Evolutionary conservation across 2,797 vertebrate species (phyloP).

Genomic region (Myotis pilosus): DNA sequence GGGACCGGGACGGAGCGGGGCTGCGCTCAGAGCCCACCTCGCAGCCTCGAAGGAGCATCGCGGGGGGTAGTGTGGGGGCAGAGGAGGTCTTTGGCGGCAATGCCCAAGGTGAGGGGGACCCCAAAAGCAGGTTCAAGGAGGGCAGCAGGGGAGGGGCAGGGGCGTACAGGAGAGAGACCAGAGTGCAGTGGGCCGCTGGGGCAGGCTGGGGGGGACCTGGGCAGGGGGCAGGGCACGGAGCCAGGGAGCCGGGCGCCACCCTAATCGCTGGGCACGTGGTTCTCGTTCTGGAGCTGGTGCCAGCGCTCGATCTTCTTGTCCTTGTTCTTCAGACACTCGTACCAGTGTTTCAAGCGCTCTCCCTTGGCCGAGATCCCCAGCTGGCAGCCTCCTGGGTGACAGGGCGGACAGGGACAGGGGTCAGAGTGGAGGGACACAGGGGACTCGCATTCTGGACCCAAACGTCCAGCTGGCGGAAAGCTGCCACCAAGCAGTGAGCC

Average conservation of each 20-base stretch:
- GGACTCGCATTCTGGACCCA: neutral
- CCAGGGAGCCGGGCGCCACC: constrained; percentile 29
- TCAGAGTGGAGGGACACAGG: accelerated
- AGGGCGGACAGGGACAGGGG: neutral
- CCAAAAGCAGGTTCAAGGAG: neutral
- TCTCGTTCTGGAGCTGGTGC: constrained; percentile 95
- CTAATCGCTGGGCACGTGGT: constrained; percentile 93
- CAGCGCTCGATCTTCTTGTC: constrained; percentile 98
- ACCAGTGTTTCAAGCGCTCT: constrained; percentile 97
- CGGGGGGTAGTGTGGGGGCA: neutral
- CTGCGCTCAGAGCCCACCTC: accelerated
- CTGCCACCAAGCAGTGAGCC: neutral
- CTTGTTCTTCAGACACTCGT: constrained; percentile 98
- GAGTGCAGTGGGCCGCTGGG: neutral
- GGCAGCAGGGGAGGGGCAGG: neutral
- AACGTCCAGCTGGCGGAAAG: neutral
- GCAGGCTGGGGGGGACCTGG: neutral
- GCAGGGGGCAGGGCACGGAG: neutral
- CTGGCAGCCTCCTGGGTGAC: constrained; percentile 91
- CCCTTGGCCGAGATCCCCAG: constrained; percentile 97
- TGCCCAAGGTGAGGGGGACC: neutral
- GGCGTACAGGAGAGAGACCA: neutral
- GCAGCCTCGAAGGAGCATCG: neutral
- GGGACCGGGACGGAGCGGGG: neutral
- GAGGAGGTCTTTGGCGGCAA: neutral